Conservation (phyloP, 2,113 vertebrate species). For the Gymnobelideus leadbeateri region DNA sequence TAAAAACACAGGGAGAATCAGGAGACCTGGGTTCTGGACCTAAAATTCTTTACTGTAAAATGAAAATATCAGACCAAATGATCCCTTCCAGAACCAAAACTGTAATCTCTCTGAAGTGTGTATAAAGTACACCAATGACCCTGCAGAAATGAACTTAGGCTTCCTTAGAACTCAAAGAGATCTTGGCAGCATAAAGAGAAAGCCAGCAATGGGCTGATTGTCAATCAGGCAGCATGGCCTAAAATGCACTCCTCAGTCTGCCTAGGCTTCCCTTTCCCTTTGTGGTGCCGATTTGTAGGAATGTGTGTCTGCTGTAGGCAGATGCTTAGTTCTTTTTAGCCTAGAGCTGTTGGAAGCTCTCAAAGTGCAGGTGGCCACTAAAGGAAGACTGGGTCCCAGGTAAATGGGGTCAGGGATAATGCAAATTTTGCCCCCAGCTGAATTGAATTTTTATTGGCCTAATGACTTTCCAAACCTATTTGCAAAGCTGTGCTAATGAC, state of each 20-base stretch:
- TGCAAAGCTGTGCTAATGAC: slow-evolving; percentile 48
- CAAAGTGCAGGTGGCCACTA: slow-evolving; percentile 53
- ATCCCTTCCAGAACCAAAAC: background rate
- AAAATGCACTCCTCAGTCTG: background rate
- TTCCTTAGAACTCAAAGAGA: background rate
- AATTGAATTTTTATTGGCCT: slow-evolving; percentile 45
- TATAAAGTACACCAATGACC: background rate
- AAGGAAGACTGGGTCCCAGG: slow-evolving; percentile 35
- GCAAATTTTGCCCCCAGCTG: slow-evolving; percentile 47
- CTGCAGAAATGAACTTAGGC: background rate
- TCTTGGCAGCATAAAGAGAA: background rate
- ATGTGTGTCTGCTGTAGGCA: slow-evolving; percentile 36
- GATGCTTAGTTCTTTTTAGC: slow-evolving; percentile 22
- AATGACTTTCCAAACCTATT: slow-evolving; percentile 47
- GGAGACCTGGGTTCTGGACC: background rate
- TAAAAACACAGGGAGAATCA: background rate
- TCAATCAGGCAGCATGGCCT: background rate
- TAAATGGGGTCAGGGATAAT: slow-evolving; percentile 33
- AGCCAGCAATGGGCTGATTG: background rate
- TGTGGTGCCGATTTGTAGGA: slow-evolving; percentile 45
- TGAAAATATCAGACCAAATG: background rate
- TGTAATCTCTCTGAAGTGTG: background rate
- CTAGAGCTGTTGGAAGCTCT: slow-evolving; percentile 30
- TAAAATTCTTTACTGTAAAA: background rate
- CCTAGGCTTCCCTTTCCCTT: slow-evolving; percentile 4